These are phyloP conservation scores for Corythoichthys intestinalis DNA, from an alignment of 2,113 vertebrate species.

Conservation along the genomic window DNA sequence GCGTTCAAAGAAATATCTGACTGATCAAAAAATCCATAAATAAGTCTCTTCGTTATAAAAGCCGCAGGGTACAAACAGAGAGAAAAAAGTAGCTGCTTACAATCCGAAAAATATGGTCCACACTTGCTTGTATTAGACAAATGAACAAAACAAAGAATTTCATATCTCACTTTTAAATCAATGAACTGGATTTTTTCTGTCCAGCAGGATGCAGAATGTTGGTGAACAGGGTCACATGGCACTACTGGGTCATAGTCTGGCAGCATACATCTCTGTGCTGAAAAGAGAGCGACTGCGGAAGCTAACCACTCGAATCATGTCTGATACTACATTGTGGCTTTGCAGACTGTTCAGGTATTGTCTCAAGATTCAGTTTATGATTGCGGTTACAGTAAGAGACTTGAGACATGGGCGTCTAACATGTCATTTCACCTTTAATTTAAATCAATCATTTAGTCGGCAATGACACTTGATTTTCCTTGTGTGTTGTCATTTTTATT, in stretches of 20 bases:
- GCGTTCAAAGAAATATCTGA: too few species aligned
- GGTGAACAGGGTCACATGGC: conserved; percentile 94
- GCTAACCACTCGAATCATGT: conserved; percentile 90
- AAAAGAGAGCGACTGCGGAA: conserved; percentile 85
- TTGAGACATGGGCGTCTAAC: not conserved
- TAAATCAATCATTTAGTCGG: not conserved
- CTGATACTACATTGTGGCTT: conserved; percentile 93
- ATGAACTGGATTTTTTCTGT: conserved; percentile 16
- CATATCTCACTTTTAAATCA: not conserved
- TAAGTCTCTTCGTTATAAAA: too few species aligned
- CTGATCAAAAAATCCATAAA: too few species aligned
- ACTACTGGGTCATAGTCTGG: conserved; percentile 90
- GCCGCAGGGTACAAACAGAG: too few species aligned
- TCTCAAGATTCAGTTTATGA: not conserved
- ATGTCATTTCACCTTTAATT: not conserved
- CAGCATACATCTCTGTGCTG: conserved; percentile 91
- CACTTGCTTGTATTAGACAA: not conserved
- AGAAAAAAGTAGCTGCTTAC: too few species aligned
- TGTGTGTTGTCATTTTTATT: too few species aligned
- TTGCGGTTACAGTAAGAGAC: not conserved
- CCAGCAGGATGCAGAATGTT: conserved; percentile 81
- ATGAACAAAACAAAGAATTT: not conserved
- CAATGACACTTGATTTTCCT: not conserved
- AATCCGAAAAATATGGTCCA: not conserved
- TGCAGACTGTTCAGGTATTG: conserved; percentile 92